Evolutionary conservation across 2,888 invertebrate genomes (phyloP), one percentile per base, ranked within the genome.

Genomic region (Chrysodeixis includens): DNA sequence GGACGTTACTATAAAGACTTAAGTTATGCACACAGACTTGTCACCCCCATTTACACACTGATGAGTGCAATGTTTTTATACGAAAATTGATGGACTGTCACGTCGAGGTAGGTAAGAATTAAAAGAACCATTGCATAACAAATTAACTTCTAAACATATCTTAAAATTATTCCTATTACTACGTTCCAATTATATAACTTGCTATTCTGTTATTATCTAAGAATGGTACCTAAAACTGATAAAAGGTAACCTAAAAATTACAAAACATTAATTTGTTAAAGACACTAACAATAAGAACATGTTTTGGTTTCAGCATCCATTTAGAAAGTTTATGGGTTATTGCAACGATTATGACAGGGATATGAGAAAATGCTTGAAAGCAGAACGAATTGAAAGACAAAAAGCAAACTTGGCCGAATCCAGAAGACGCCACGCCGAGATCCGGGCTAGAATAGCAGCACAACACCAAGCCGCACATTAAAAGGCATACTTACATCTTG

Each of bases 1-100:
- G 76, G 1, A 56, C 1, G 46, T 46, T 32, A 20, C 5, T 14
- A 35, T 5, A 54, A 69, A 79, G 63, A 60, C 60, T 59, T 79
- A 86, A 92, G 93, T 90, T 77, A 97, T 97, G 97, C 97, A 97
- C 95, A 96, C 97, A 58, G 97, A 97, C 92, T 93, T 97, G 79
- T 95, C 97, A n/a, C 9, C 88, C 96, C 14, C 97, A 97, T 94
- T 95, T 97, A 85, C 98, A 98, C 90, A 96, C 97, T 52, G 95
- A 96, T 49, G 96, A 97, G 91, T 98, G 98, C 91, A 98, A 98
- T 93, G 93, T 96, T 84, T 85, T 97, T 55, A 98, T 97, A 77
- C 93, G 93, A 79, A 94, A 96, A 78, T 95, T 97, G 61, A 92
- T 96, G 83, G 93, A 96, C 78, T 98, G 98, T 87, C 97, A 97